Conservation (phyloP, 2,113 vertebrate genomes). For the Uropsilus gracilis region DNA sequence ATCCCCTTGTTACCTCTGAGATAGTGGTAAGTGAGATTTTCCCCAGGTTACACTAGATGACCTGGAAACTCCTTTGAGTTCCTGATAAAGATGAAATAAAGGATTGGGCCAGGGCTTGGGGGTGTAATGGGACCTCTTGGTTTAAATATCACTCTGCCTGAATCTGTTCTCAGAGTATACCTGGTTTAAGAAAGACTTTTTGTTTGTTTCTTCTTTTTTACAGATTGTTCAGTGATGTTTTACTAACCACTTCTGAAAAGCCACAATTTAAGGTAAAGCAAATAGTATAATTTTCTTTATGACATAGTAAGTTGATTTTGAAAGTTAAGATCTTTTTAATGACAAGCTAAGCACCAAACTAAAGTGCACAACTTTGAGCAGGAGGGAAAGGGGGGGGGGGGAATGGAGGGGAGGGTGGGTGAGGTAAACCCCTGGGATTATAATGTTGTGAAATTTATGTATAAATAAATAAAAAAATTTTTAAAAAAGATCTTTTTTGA, state of each 20-base stretch:
- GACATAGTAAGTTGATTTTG: slow-evolving; percentile 4
- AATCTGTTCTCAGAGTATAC: background rate
- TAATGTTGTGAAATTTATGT: no score
- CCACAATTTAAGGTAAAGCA: slow-evolving; percentile 94
- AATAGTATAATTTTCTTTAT: slow-evolving; percentile 31
- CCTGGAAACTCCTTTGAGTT: background rate
- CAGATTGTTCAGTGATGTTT: slow-evolving; percentile 95
- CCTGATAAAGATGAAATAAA: background rate
- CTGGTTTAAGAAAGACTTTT: slow-evolving; percentile 1
- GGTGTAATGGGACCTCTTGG: background rate
- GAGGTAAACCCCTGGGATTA: no score
- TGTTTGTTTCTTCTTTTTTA: slow-evolving; percentile 66
- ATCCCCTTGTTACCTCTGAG: background rate
- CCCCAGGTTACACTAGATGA: background rate
- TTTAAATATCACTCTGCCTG: background rate
- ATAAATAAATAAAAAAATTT: no score
- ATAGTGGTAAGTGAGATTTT: background rate
- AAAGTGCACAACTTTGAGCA: no score
- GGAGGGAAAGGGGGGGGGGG: no score
- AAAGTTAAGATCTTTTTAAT: background rate
- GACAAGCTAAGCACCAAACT: no score
- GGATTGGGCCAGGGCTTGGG: no score
- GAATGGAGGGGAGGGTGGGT: no score
- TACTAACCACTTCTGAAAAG: slow-evolving; percentile 93
- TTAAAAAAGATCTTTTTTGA: no score